A percentile compares a stretch with the other conserved stretches of the same genome.
phyloP scores from a whole-genome alignment of 2,797 vertebrate genomes.

The Danio tinwini region DNA sequence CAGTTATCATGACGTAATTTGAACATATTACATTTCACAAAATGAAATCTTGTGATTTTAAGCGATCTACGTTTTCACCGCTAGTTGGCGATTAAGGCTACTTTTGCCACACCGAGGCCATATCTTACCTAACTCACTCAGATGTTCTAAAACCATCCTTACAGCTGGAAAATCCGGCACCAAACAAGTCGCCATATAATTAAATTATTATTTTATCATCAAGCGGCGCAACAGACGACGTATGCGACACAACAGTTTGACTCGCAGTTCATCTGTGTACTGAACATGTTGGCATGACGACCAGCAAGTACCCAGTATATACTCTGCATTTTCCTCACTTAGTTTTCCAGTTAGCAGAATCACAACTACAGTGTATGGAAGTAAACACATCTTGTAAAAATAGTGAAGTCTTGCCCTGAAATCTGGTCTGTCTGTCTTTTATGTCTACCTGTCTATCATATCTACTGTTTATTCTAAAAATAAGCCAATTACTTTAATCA shows the following conservation, averaged over 20 bases:
- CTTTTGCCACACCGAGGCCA: neutral
- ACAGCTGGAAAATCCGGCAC: slow-evolving; percentile 74
- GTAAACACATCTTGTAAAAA: neutral
- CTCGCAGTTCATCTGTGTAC: slow-evolving; percentile 6
- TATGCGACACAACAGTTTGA: neutral
- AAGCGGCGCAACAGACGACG: neutral
- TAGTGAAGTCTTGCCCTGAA: neutral
- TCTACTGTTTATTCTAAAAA: too few relatives aligned
- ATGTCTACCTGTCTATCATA: too few relatives aligned
- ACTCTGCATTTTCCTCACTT: neutral
- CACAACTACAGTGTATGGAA: neutral
- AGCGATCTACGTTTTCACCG: neutral
- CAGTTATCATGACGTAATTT: too few relatives aligned
- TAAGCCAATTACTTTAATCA: too few relatives aligned
- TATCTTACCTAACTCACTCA: slow-evolving; percentile 70
- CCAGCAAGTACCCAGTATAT: neutral
- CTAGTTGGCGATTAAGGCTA: neutral
- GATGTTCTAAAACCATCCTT: slow-evolving; percentile 68
- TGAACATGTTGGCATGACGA: slow-evolving; percentile 40
- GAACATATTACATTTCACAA: too few relatives aligned
- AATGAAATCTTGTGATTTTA: neutral
- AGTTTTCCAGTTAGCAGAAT: neutral
- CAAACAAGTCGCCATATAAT: slow-evolving; percentile 68
- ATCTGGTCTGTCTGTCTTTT: too few relatives aligned
- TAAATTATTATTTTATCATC: neutral